Evolutionary conservation across 2,888 invertebrate species (phyloP), one percentile per base, ranked within the genome.

Genomic region (Hypomecis atomaria): DNA sequence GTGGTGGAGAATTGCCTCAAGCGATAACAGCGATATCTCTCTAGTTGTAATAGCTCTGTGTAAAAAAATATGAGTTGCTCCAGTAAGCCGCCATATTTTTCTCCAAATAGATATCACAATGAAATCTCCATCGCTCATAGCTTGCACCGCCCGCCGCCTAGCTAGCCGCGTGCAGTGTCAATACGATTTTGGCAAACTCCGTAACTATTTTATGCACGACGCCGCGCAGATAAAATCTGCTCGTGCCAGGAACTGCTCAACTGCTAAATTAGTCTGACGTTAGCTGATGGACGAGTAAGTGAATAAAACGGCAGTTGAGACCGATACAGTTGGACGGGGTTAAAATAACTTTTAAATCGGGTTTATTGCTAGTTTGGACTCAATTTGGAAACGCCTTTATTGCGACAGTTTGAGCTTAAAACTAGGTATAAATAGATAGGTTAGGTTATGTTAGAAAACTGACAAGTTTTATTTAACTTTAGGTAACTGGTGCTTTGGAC

Each of bases 121-220:
- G n/a, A n/a, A n/a, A n/a, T n/a, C n/a, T n/a, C n/a, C n/a, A n/a
- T n/a, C n/a, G n/a, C n/a, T 65, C 59, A 54, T 66, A 53, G 59
- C 69, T 76, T 79, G 67, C 49, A 67, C 73, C 74, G 66, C 44
- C 62, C 34, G 45, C 56, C 34, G 59, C 61, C 57, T 66, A 66
- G 70, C 58, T 69, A 48, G 65, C 70, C 67, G 71, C 75, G 67
- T 70, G 64, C 73, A 71, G 78, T 80, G 81, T 82, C 83, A 81
- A 83, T 83, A 77, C 76, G 75, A 78, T 82, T 82, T 79, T 72
- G 69, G 71, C 71, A 71, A 73, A 71, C 76, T 74, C 71, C 54
- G 69, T 75, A 80, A 81, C 77, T 75, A 74, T 77, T 83, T 82
- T 78, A 81, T 78, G 75, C 76, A 71, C 71, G 68, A 67, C 73